Evolutionary conservation across 2,113 vertebrate genomes (phyloP).

Genomic region (Sakesphorus luctuosus): DNA sequence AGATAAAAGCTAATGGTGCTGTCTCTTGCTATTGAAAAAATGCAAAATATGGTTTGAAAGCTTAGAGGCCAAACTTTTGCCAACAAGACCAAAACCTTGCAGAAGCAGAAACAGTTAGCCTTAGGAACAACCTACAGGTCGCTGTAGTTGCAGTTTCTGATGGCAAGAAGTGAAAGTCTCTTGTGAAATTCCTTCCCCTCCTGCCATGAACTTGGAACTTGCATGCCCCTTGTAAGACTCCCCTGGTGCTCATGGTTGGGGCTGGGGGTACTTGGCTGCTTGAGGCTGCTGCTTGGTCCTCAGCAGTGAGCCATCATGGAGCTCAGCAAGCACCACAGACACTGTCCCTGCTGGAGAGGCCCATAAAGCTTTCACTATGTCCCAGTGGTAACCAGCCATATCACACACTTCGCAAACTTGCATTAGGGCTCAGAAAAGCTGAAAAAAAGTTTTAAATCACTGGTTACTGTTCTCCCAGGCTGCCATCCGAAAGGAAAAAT

Average conservation of each 20-base stretch:
- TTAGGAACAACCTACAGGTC: not conserved
- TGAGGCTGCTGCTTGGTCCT: not conserved
- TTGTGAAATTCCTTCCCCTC: not conserved
- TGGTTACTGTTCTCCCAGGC: not conserved
- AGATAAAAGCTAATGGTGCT: not conserved
- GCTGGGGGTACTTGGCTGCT: not conserved
- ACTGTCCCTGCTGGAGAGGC: not conserved
- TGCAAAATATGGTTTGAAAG: not conserved
- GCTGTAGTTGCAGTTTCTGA: not conserved
- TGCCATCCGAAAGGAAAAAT: not conserved
- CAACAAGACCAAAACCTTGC: not conserved
- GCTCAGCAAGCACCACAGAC: fast-evolving
- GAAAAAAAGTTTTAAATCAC: not conserved
- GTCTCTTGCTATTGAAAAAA: not conserved
- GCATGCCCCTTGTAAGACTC: not conserved
- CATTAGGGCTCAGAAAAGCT: not conserved
- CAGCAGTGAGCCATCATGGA: not conserved
- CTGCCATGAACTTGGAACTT: not conserved
- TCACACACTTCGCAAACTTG: not conserved
- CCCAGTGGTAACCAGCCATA: fast-evolving
- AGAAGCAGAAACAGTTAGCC: not conserved
- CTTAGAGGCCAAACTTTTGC: not conserved
- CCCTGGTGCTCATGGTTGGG: fast-evolving
- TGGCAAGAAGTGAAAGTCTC: not conserved
- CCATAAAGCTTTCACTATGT: not conserved